A percentile compares a stretch with the other conserved stretches of the same genome.
Evolutionary conservation across 1,140 invertebrate species (phyloP).

Genomic region (Zaprionus gabonicus): DNA sequence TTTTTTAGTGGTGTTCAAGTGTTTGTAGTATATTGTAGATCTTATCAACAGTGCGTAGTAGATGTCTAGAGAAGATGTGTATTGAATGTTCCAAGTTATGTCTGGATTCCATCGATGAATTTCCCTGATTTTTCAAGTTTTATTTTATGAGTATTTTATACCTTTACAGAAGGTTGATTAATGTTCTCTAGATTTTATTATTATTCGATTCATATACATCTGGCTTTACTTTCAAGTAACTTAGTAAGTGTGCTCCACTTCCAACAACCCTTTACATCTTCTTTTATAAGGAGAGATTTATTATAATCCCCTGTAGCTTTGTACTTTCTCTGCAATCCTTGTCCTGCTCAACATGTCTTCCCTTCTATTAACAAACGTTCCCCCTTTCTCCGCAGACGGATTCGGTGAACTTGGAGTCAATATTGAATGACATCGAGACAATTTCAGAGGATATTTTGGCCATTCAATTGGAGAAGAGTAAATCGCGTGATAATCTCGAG

Average conservation of each 20-base stretch:
- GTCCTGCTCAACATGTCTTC: not conserved
- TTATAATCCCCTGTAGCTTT: not conserved
- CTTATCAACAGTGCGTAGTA: not conserved
- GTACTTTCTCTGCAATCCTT: not conserved
- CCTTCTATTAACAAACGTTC: not conserved
- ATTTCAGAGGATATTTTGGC: constrained; percentile 85
- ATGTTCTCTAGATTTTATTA: no score
- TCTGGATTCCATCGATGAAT: not conserved
- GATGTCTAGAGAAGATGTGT: not conserved
- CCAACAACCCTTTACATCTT: not conserved
- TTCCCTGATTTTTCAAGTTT: not conserved
- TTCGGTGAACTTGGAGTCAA: constrained; percentile 85
- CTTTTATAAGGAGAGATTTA: no score
- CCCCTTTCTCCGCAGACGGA: constrained; percentile 55
- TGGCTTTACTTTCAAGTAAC: not conserved
- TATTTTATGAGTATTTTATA: no score
- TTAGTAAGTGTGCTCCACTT: not conserved
- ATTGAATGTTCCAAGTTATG: not conserved
- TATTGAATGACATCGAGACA: constrained; percentile 85
- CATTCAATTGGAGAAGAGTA: constrained; percentile 75
- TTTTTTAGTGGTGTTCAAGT: not conserved
- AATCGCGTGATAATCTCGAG: constrained; percentile 69
- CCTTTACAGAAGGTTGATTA: no score
- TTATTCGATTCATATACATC: no score
- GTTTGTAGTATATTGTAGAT: not conserved